Conservation (phyloP, 2,797 vertebrate species). For the Oryzias dopingdopingensis region DNA sequence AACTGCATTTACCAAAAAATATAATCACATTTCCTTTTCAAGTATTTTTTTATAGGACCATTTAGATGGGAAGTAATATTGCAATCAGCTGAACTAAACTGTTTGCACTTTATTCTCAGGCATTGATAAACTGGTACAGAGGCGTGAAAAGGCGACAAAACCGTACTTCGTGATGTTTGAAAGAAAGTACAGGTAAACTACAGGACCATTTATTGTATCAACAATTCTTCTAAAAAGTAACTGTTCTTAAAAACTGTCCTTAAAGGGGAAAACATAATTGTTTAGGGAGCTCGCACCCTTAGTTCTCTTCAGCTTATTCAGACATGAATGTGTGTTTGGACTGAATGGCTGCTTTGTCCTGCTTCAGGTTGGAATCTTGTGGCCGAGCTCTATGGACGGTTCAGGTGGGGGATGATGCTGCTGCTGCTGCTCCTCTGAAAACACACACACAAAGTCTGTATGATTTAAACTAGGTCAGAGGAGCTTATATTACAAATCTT, state of each 20-base stretch:
- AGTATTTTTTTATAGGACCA: slow-evolving; percentile 7
- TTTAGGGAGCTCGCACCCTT: not conserved
- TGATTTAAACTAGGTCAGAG: slow-evolving; percentile 1
- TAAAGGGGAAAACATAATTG: too few species aligned
- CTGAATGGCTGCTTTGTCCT: not conserved
- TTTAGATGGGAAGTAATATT: slow-evolving; percentile 5
- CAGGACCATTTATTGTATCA: not conserved
- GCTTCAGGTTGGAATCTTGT: not conserved
- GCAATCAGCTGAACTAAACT: not conserved
- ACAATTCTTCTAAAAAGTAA: too few species aligned
- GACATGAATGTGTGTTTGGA: not conserved
- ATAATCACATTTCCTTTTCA: slow-evolving; percentile 17
- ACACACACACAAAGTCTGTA: slow-evolving; percentile 8
- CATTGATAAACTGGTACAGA: not conserved
- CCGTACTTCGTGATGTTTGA: not conserved
- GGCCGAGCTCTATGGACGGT: slow-evolving; percentile 28
- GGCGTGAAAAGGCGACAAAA: not conserved
- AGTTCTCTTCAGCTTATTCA: not conserved
- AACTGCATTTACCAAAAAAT: slow-evolving; percentile 17
- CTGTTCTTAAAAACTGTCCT: too few species aligned
- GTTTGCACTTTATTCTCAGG: not conserved
- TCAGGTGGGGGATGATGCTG: slow-evolving; percentile 12
- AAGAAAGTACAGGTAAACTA: not conserved
- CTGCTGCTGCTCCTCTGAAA: slow-evolving; percentile 11
- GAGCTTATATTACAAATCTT: slow-evolving; percentile 11